phyloP scores from a whole-genome alignment of 1,140 invertebrate genomes.

The Lethrus apterus region DNA sequence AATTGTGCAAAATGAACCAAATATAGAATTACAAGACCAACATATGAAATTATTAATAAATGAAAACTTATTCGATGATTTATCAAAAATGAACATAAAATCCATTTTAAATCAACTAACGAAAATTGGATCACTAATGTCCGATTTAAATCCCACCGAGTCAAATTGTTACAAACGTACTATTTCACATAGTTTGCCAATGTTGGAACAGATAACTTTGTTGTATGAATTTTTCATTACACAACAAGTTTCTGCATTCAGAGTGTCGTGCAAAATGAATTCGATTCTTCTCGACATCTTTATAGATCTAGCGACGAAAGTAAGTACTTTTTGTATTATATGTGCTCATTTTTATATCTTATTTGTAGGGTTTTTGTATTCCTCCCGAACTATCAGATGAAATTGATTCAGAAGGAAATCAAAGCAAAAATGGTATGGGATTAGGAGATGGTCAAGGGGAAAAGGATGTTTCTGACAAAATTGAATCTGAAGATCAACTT shows the following conservation, averaged over 20 bases:
- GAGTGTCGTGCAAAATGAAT: slow-evolving; percentile 73
- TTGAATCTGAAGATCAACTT: slow-evolving; percentile 89
- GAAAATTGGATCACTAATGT: slow-evolving; percentile 4
- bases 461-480: slow-evolving; percentile 90
- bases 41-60: slow-evolving; percentile 57
- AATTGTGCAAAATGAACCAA: slow-evolving; percentile 27
- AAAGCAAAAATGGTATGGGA: slow-evolving; percentile 64
- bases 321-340: slow-evolving; percentile 29
- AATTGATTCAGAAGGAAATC: slow-evolving; percentile 52
- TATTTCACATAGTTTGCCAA: slow-evolving; percentile 44
- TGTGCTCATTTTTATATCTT: not conserved
- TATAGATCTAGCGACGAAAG: slow-evolving; percentile 73
- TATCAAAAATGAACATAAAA: slow-evolving; percentile 26
- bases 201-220: slow-evolving; percentile 71
- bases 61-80: slow-evolving; percentile 51
- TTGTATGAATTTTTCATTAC: slow-evolving; percentile 72
- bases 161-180: not conserved
- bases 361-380: slow-evolving; percentile 77
- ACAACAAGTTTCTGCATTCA: slow-evolving; percentile 65
- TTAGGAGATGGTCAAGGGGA: slow-evolving; percentile 88
- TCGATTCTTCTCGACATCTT: slow-evolving; percentile 80
- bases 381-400: slow-evolving; percentile 74
- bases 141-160: not conserved
- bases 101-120: slow-evolving; percentile 1
- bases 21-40: slow-evolving; percentile 48